Percentiles rank a stretch among this genome's conserved stretches.
Evolutionary conservation across 2,888 invertebrate species (phyloP).

Genomic region (Calephelis perditalis): DNA sequence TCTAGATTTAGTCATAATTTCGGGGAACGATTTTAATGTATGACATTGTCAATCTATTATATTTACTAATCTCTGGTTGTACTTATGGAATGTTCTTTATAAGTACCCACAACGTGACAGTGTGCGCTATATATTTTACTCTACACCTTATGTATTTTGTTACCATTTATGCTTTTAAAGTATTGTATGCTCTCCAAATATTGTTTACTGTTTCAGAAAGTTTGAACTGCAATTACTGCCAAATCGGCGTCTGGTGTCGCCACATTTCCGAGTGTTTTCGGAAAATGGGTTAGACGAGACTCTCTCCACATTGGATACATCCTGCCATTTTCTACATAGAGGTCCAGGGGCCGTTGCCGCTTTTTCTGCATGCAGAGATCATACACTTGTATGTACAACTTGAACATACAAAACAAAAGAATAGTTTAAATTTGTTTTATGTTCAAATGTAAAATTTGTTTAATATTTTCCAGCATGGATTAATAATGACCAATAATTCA

Average conservation of each 20-base stretch:
- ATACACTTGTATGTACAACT: slow-evolving; percentile 75
- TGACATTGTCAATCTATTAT: no score
- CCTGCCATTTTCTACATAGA: slow-evolving; percentile 82
- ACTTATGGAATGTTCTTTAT: no score
- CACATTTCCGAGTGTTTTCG: slow-evolving; percentile 80
- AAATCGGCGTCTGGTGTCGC: slow-evolving; percentile 79
- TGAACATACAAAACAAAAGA: slow-evolving; percentile 1
- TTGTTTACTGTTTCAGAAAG: slow-evolving; percentile 52
- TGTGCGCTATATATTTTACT: no score
- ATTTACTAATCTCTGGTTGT: no score
- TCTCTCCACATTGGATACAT: slow-evolving; percentile 51
- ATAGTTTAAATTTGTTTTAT: neutral
- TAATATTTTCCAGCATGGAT: slow-evolving; percentile 77
- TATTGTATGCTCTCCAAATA: slow-evolving; percentile 11
- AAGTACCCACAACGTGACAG: no score
- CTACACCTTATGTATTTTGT: slow-evolving; percentile 16
- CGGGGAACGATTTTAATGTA: no score
- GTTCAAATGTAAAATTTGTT: neutral
- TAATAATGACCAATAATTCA: slow-evolving; percentile 81
- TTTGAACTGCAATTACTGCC: slow-evolving; percentile 80
- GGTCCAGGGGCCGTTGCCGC: slow-evolving; percentile 80
- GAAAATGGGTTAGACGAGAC: slow-evolving; percentile 57
- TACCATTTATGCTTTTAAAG: neutral
- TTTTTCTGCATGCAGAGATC: slow-evolving; percentile 81
- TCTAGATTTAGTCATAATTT: no score